Percentiles rank a stretch among this genome's conserved stretches.
These are phyloP conservation scores for Hylomyscus alleni DNA, from an alignment of 2,797 vertebrate genomes.

Conservation along the genomic window DNA sequence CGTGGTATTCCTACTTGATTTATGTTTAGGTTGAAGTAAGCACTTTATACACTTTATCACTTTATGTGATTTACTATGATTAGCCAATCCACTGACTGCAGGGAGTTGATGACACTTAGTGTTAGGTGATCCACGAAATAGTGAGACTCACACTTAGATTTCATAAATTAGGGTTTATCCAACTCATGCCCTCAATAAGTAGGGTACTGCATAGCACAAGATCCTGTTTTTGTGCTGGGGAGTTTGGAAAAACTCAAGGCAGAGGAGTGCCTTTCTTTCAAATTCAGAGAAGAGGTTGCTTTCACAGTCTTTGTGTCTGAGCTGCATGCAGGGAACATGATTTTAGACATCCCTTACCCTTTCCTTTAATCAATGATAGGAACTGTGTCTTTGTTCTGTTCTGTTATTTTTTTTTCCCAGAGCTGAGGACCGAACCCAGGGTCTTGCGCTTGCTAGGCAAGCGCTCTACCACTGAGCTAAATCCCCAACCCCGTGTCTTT, in stretches of 20 bases:
- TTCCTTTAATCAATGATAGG: background rate
- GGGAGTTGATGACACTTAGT: background rate
- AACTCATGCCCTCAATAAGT: background rate
- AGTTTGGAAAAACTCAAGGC: background rate
- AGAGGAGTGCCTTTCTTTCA: background rate
- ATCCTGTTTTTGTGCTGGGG: background rate
- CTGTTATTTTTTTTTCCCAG: too few relatives aligned
- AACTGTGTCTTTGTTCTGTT: background rate
- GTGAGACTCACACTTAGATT: background rate
- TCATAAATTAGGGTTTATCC: background rate
- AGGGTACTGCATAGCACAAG: background rate
- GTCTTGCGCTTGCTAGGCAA: too few relatives aligned
- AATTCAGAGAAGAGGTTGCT: background rate
- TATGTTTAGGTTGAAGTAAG: background rate
- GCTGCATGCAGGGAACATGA: background rate
- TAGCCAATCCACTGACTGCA: rapidly evolving
- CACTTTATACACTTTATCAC: too few relatives aligned
- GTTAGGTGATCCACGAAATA: background rate
- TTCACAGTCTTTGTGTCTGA: background rate
- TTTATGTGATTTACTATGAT: background rate
- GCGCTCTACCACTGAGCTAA: too few relatives aligned
- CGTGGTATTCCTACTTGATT: background rate
- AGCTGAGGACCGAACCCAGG: too few relatives aligned
- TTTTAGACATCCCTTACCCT: background rate
- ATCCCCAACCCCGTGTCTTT: too few relatives aligned